phyloP scores from a whole-genome alignment of 2,888 invertebrate genomes.

The Cacoxenus indagator region DNA sequence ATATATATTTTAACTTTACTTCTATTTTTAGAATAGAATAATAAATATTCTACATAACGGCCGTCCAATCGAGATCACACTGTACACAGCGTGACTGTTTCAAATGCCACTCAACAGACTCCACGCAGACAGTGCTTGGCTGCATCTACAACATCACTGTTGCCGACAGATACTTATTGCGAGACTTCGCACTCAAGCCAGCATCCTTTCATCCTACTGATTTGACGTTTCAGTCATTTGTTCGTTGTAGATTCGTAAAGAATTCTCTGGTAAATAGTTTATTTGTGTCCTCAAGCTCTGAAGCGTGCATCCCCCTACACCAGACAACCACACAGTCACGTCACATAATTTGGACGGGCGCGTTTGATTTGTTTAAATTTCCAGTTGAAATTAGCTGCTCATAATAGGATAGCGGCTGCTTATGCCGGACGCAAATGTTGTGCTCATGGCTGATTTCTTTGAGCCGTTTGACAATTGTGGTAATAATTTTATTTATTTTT shows the following conservation, averaged over 20 bases:
- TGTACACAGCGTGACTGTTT: neutral
- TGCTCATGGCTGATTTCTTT: conserved; percentile 6
- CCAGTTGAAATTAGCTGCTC: conserved; percentile 54
- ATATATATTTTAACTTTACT: too few relatives aligned
- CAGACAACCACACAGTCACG: conserved; percentile 9
- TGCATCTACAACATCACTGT: neutral
- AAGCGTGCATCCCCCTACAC: neutral
- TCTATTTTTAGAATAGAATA: too few relatives aligned
- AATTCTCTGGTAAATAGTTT: neutral
- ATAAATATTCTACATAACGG: neutral
- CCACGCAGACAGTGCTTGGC: neutral
- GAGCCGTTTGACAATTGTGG: neutral
- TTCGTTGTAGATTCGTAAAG: conserved; percentile 25
- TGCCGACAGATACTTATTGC: conserved; percentile 6
- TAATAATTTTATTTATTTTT: neutral
- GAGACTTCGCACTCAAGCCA: neutral
- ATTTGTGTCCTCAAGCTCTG: neutral
- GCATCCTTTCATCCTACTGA: neutral
- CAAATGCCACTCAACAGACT: neutral
- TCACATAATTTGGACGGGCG: conserved; percentile 15
- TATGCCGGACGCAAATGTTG: conserved; percentile 27
- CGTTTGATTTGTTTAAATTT: conserved; percentile 24
- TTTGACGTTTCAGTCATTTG: neutral
- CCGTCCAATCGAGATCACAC: neutral
- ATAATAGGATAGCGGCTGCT: conserved; percentile 61